Evolutionary conservation across 2,797 vertebrate species (phyloP), one percentile per base, ranked within the genome.

Genomic region (Artibeus jamaicensis): DNA sequence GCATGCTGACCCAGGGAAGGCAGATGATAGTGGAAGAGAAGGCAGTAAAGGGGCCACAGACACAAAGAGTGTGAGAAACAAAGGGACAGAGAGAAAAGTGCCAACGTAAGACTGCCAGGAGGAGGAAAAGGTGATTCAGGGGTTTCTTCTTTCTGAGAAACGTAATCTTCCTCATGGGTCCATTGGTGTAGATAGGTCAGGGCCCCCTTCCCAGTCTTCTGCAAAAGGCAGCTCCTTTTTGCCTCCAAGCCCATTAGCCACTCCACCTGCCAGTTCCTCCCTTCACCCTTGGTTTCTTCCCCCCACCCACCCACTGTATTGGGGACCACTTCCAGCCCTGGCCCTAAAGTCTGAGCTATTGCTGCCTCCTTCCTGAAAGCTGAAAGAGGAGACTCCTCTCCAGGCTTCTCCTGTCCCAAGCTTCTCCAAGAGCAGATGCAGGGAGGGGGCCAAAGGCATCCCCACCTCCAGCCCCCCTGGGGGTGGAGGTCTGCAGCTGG

Each of bases 91-190:
- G 70, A 85, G 55, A 95, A 87, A 85, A 48, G 57, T 14, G 44
- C 26, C 15, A 48, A 62, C 0, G 0, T 32, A 81, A 85, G 77
- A 29, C 32, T 32, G 18, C 29, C 59, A 48, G 44, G 44, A 53
- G 83, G n/a, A 93, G 73, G 26, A 55, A 85, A 84, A 57, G 8
- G 39, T 46, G 53, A 44, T 57, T 83, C 53, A 68, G 89, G 46
- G 71, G 76, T 37, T 37, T 93, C 10, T 92, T 71, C n/a, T 46
- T 89, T 74, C 67, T 83, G 67, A 90, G 90, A 86, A 91, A 62
- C 15, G 12, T 65, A 37, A 48, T 55, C 87, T 74, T 67, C 44
- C 67, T 19, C 55, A 34, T 74, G 29, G 46, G 39, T 44, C 44
- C 68, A 68, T 48, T 7, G 48, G 57, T 12, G 21, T 42, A 24